phyloP scores from a whole-genome alignment of 2,888 invertebrate species.

The Arge pagana region DNA sequence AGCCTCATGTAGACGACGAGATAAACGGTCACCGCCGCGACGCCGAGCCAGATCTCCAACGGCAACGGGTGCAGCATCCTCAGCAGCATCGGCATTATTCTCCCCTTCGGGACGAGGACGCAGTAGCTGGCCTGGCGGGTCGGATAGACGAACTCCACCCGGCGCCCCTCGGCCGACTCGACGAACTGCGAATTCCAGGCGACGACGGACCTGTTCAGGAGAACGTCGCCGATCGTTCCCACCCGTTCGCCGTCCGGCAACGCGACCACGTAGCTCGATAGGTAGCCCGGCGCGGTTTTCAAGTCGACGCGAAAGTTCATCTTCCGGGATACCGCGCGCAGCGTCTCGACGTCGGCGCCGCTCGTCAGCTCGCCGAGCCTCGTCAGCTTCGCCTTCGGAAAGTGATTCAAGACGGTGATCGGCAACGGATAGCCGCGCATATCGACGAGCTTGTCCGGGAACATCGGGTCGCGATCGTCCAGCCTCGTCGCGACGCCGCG shows the following conservation, averaged over 20 bases:
- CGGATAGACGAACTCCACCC: conserved; percentile 25
- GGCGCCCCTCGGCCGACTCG: conserved; percentile 5
- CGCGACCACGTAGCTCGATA: conserved; percentile 19
- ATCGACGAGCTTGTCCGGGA: conserved; percentile 29
- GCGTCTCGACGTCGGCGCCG: conserved; percentile 28
- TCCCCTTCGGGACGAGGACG: conserved; percentile 23
- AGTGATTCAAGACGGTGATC: conserved; percentile 28
- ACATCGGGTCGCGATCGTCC: conserved; percentile 15
- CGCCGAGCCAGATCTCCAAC: background rate
- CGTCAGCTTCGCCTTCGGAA: conserved; percentile 13
- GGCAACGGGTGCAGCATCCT: conserved; percentile 14
- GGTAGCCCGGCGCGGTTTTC: conserved; percentile 12
- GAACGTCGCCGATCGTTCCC: conserved; percentile 29
- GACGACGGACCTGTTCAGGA: conserved; percentile 24
- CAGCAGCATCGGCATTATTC: conserved; percentile 22
- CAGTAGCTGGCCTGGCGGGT: conserved; percentile 25
- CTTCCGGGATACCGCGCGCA: conserved; percentile 21
- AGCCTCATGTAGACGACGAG: background rate
- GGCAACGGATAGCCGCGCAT: conserved; percentile 28
- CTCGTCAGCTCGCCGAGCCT: conserved; percentile 3
- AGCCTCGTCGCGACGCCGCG: background rate
- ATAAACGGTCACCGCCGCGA: background rate
- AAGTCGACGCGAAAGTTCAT: conserved; percentile 29
- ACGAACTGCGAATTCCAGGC: conserved; percentile 26
- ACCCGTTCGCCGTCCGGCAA: conserved; percentile 19